Percentiles rank a stretch among this genome's conserved stretches.
phyloP scores from a whole-genome alignment of 2,797 vertebrate genomes.

The Moxostoma hubbsi region DNA sequence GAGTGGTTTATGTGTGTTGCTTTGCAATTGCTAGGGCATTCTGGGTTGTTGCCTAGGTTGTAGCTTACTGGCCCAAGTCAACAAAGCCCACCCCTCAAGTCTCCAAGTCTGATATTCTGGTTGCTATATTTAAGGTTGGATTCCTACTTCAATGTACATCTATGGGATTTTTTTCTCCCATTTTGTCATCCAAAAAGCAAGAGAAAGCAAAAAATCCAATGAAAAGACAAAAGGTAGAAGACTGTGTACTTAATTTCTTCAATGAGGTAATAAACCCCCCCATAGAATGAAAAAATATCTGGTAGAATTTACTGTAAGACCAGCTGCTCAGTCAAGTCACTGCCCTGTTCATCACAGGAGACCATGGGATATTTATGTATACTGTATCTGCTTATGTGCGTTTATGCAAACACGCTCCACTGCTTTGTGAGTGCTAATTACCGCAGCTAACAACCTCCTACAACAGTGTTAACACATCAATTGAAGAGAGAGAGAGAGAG shows the following conservation, averaged over 20 bases:
- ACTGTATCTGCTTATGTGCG: background rate
- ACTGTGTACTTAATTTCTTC: too few relatives aligned
- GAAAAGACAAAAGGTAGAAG: too few relatives aligned
- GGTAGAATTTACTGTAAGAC: too few relatives aligned
- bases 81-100: background rate
- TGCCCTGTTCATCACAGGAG: background rate
- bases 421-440: slow-evolving; percentile 44
- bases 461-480: slow-evolving; percentile 21
- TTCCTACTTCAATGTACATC: background rate
- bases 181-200: too few relatives aligned
- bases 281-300: too few relatives aligned
- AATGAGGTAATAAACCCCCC: too few relatives aligned
- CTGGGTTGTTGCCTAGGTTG: background rate
- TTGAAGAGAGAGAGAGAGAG: slow-evolving; percentile 1
- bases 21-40: background rate
- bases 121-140: too few relatives aligned
- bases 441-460: slow-evolving; percentile 38
- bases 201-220: too few relatives aligned
- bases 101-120: background rate
- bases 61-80: background rate
- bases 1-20: background rate
- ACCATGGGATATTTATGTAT: slow-evolving; percentile 10
- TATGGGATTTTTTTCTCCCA: background rate
- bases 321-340: slow-evolving; percentile 1
- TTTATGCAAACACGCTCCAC: slow-evolving; percentile 36